Percentiles rank a stretch among this genome's conserved stretches.
phyloP scores from a whole-genome alignment of 2,888 invertebrate genomes.

The Agrochola macilenta region DNA sequence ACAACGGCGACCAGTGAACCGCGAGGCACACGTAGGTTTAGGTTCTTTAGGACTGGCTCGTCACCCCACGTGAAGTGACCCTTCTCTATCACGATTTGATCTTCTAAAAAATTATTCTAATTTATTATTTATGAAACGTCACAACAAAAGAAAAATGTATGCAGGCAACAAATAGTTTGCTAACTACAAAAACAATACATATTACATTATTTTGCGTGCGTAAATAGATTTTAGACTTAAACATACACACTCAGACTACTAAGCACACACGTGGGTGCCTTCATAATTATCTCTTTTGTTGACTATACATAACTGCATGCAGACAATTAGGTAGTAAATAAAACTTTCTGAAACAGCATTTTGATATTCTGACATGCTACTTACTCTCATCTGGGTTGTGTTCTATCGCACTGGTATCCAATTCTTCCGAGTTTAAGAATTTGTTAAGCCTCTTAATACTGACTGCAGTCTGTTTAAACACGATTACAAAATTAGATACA shows the following conservation, averaged over 20 bases:
- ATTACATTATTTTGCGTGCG: neutral
- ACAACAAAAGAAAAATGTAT: neutral
- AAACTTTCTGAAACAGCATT: neutral
- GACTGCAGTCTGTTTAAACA: slow-evolving; percentile 93
- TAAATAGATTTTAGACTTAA: slow-evolving; percentile 4
- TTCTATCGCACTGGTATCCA: slow-evolving; percentile 94
- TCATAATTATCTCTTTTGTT: slow-evolving; percentile 7
- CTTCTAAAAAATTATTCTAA: slow-evolving; percentile 86
- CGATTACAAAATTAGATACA: neutral
- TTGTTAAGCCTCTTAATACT: slow-evolving; percentile 97
- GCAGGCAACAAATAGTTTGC: neutral
- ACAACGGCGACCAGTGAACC: slow-evolving; percentile 95
- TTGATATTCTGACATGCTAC: slow-evolving; percentile 66
- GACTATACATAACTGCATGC: too few species aligned
- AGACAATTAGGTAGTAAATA: neutral
- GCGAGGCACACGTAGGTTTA: slow-evolving; percentile 93
- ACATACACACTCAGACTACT: neutral
- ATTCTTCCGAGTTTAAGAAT: slow-evolving; percentile 97
- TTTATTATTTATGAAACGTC: neutral
- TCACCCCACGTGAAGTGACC: slow-evolving; percentile 97
- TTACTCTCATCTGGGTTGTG: slow-evolving; percentile 94
- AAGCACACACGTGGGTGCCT: neutral
- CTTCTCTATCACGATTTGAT: slow-evolving; percentile 95
- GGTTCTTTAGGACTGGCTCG: slow-evolving; percentile 93
- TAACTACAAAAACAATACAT: neutral